Base-by-base conservation (phyloP, 92 coral and sea anemone species). In the Pocillopora grandis region DNA sequence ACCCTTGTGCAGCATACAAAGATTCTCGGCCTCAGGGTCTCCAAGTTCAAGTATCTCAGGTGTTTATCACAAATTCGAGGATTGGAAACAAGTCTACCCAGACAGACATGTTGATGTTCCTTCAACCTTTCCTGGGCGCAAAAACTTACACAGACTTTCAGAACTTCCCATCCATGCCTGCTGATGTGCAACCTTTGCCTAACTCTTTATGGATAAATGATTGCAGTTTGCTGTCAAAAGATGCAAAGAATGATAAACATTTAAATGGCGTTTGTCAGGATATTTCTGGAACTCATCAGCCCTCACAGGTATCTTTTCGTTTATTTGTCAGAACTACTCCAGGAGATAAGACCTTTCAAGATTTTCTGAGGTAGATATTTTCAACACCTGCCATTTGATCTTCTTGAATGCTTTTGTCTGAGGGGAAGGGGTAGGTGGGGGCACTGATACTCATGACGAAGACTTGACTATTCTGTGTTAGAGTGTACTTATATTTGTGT, bases 1-100 rank as follows among this genome's bases (percentile, higher is more conserved):
- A 94, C 17, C 87, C 95, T 15, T 79, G 85, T 75, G 89, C 97
- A 13, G 89, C 82, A 1, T 97, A 97, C 66, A 94, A 90, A 42
- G 97, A 97, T 71, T 92, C 85, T 33, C 88, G 99, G 70, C 98
- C 99, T 60, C 99, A 97, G 86, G 98, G 97, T 75, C 89, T 97
- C 48, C 99, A 97, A 89, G 59, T 92, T 33, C 99, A 97, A 75
- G 85, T 93, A 82, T 97, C 99, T 3, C 98, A 93, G 74, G 91
- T 91, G 74, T 92, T 90, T 58, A 84, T 92, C 62, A 97, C 95
- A 1, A 97, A 97, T 87, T 87, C 98, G 52, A 93, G 99, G 66
- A 93, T 90, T 13, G 99, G 99, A 12, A 62, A 82, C 85, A 87
- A 90, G 64, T 85, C 94, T 3, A 90, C 94, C 27, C 99, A 94